Evolutionary conservation across 1,140 invertebrate genomes (phyloP), one percentile per base, ranked within the genome.

Genomic region (Grapholita molesta): DNA sequence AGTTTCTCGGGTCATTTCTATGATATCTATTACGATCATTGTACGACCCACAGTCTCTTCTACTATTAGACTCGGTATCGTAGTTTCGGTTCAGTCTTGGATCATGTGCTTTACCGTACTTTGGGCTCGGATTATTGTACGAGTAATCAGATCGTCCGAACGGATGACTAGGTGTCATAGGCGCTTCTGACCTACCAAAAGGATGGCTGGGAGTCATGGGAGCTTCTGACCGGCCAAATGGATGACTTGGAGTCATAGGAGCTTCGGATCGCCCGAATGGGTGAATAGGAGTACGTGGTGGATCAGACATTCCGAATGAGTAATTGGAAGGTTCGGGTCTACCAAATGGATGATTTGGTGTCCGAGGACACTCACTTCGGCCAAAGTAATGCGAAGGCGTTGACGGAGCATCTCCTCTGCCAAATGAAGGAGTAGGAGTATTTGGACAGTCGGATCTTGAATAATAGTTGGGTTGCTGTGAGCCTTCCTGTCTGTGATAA

Each of bases 81-180:
- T 74, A 70, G 64, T 32, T 80, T 78, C 84, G 83, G 64, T 84
- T 82, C 24, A 81, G 55, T 74, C 88, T 85, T 24, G 80, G 79
- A 79, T 89, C 84, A 48, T 82, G 78, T 5, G 25, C 35, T 69
- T 73, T 32, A 71, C 69, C 69, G 79, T 76, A 53, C 76, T 77
- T 69, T 84, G 85, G 21, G 77, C 38, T 76, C 82, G 82, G 65
- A 64, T 72, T 21, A 80, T 79, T 25, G 65, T 57, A 55, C 42
- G 66, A 30, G 25, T 30, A 55, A 33, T 68, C 66, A 35, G 66
- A 55, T 18, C 48, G n/a, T 21, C 73, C 75, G 30, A 57, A 73
- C 12, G 69, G 30, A 67, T 74, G 69, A n/a, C 25, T 73, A 8
- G 78, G 78, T 7, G 80, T 75, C n/a, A 68, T 1, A 18, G 78